Conservation (phyloP, 1,140 invertebrate species). For the Anoplolepis gracilipes region DNA sequence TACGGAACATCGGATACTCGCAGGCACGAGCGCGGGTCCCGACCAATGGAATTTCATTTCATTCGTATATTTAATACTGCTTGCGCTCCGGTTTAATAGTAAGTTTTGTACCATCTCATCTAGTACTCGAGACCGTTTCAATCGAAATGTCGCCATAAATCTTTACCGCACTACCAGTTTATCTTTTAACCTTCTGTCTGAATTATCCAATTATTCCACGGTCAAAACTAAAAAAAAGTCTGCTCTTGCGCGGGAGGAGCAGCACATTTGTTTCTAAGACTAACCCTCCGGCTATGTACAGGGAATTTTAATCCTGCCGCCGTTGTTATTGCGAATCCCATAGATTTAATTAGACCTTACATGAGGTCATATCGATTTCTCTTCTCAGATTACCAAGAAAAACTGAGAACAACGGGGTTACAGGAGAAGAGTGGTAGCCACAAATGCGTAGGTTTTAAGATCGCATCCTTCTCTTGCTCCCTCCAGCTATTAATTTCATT, state of each 20-base stretch:
- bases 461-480: not conserved
- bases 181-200: slow-evolving; percentile 17
- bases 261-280: slow-evolving; percentile 56
- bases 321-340: slow-evolving; percentile 62
- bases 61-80: slow-evolving; percentile 45
- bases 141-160: slow-evolving; percentile 25
- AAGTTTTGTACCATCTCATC: slow-evolving; percentile 16
- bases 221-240: not conserved
- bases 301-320: slow-evolving; percentile 61
- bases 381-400: slow-evolving; percentile 58
- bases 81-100: slow-evolving; percentile 17
- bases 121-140: not conserved
- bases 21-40: not conserved
- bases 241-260: not conserved
- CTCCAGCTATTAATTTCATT: slow-evolving; percentile 21
- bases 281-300: slow-evolving; percentile 20
- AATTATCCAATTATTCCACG: slow-evolving; percentile 31
- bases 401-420: not conserved
- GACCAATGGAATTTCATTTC: slow-evolving; percentile 29
- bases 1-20: not conserved
- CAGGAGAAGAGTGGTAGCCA: not conserved
- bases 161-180: slow-evolving; percentile 34
- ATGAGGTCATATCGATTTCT: slow-evolving; percentile 71
- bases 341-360: slow-evolving; percentile 71
- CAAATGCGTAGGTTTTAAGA: slow-evolving; percentile 32